Evolutionary conservation across 23 tunicate genomes (phyloP).

Genomic region (Botrylloides violaceus): DNA sequence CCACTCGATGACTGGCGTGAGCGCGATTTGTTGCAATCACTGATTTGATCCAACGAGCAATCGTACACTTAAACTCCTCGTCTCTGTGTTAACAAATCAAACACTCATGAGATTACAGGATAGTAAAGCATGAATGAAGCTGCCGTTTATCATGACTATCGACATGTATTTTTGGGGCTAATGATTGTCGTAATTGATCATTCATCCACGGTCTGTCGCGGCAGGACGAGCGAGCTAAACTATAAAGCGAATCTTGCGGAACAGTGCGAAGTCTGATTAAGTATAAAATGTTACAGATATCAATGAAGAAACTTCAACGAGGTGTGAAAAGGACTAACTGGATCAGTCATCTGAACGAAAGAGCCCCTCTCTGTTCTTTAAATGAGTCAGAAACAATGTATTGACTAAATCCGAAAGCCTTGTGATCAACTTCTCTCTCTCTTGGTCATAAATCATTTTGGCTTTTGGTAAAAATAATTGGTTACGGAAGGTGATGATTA

Average conservation of each 20-base stretch:
- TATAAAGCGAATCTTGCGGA: not conserved
- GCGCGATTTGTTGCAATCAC: too few species aligned
- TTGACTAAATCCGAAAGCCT: constrained; percentile 1
- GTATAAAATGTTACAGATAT: not conserved
- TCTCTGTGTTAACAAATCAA: too few species aligned
- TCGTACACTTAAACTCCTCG: too few species aligned
- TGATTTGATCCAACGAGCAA: too few species aligned
- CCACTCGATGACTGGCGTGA: too few species aligned
- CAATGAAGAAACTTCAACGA: not conserved
- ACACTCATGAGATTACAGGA: too few species aligned
- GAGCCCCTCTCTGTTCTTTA: not conserved
- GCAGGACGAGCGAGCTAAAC: not conserved
- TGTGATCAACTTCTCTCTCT: not conserved
- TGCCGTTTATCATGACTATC: too few species aligned
- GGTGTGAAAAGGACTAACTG: not conserved
- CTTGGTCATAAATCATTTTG: not conserved
- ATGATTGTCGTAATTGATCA: too few species aligned
- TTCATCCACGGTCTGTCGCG: not conserved
- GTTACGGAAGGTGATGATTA: not conserved
- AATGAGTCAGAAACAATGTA: not conserved
- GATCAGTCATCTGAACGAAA: not conserved
- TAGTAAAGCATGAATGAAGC: too few species aligned
- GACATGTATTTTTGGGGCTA: too few species aligned
- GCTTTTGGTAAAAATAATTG: not conserved
- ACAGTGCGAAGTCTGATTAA: not conserved